Percentiles rank a stretch among this genome's conserved stretches.
phyloP scores from a whole-genome alignment of 2,113 vertebrate genomes.

The Ranitomeya variabilis region DNA sequence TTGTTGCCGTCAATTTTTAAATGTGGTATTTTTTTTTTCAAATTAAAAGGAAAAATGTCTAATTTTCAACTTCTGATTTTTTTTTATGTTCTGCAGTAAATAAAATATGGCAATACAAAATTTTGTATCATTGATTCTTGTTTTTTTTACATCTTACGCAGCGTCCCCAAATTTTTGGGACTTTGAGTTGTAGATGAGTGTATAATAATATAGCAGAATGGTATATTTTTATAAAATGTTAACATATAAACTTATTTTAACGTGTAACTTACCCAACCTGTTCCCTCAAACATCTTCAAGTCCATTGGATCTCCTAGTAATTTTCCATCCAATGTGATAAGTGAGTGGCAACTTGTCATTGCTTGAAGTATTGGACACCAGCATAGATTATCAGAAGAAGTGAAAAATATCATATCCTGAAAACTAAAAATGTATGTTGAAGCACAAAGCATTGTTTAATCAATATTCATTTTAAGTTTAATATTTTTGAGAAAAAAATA shows the following conservation, averaged over 20 bases:
- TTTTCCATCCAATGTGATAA: constrained; percentile 64
- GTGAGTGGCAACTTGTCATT: constrained; percentile 69
- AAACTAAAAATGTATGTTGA: background rate
- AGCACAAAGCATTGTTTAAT: background rate
- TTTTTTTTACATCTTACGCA: no score
- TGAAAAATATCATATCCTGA: constrained; percentile 3
- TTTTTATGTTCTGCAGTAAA: no score
- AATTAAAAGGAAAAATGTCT: no score
- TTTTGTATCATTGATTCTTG: no score
- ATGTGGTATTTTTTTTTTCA: no score
- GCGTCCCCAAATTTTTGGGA: no score
- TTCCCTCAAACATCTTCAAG: constrained; percentile 61
- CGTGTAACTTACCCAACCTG: background rate
- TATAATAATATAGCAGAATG: background rate
- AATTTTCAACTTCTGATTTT: no score
- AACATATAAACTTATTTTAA: background rate
- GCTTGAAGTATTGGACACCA: constrained; percentile 64
- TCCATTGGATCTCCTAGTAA: constrained; percentile 70
- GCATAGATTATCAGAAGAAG: constrained; percentile 50
- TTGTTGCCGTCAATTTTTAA: no score
- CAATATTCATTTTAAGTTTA: background rate
- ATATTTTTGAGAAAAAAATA: background rate
- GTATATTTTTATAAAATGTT: background rate
- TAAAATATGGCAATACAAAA: no score
- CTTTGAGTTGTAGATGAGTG: no score